Conservation (phyloP, 2,888 invertebrate genomes). For the Tachina fera region DNA sequence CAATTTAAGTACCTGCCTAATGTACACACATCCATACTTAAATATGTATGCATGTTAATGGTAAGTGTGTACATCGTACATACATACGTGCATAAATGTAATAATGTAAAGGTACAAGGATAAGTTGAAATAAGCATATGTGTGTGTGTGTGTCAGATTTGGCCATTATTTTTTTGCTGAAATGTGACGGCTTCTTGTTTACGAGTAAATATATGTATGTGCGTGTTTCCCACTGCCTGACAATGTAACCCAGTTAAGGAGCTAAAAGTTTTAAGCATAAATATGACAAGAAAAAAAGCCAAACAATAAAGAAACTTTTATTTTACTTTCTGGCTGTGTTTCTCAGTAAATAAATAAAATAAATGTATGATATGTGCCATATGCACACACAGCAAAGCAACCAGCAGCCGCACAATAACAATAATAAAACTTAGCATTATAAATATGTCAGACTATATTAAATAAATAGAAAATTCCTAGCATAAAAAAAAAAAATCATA, state of each 20-base stretch:
- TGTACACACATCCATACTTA: no score
- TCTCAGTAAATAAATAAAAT: slow-evolving; percentile 5
- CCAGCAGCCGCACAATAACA: neutral
- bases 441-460: slow-evolving; percentile 38
- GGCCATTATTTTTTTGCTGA: neutral
- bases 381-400: no score
- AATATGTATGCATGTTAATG: no score
- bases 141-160: neutral
- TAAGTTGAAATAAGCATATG: neutral
- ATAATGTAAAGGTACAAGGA: slow-evolving; percentile 12
- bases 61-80: no score
- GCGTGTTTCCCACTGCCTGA: slow-evolving; percentile 12
- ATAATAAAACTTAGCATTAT: slow-evolving; percentile 30
- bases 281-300: slow-evolving; percentile 15
- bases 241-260: slow-evolving; percentile 55
- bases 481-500: no score
- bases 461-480: neutral
- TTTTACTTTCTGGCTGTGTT: neutral
- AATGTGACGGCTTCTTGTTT: neutral
- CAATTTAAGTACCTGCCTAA: no score
- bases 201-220: neutral
- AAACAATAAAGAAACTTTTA: slow-evolving; percentile 42
- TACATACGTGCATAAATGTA: neutral
- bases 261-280: slow-evolving; percentile 49
- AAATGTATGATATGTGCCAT: neutral